These are phyloP conservation scores for Trichogramma evanescens DNA, from an alignment of 2,888 invertebrate genomes.

Conservation along the genomic window DNA sequence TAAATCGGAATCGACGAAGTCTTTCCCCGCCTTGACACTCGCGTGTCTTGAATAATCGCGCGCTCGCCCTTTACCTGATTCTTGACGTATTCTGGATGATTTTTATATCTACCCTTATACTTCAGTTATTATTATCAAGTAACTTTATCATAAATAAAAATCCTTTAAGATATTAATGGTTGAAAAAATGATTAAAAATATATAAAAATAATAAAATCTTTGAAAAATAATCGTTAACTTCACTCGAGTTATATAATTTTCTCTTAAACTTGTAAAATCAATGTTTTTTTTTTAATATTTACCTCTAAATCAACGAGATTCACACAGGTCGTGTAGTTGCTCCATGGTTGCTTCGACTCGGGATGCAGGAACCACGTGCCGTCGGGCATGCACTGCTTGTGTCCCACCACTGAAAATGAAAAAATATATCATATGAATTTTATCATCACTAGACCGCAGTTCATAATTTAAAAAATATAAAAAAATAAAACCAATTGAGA, in stretches of 20 bases:
- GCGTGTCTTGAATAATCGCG: too few relatives aligned
- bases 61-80: too few relatives aligned
- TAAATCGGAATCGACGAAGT: too few relatives aligned
- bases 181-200: too few relatives aligned
- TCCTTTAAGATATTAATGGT: too few relatives aligned
- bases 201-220: not conserved
- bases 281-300: conserved; percentile 36
- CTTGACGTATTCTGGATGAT: too few relatives aligned
- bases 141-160: too few relatives aligned
- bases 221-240: not conserved
- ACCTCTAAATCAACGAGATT: conserved; percentile 64
- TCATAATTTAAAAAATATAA: not conserved
- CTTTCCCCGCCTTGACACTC: too few relatives aligned
- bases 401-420: conserved; percentile 62
- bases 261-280: not conserved
- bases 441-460: not conserved
- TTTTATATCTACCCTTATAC: too few relatives aligned
- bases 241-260: not conserved
- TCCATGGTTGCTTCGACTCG: conserved; percentile 70
- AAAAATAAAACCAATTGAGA: not conserved
- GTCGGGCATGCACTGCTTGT: conserved; percentile 71
- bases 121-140: too few relatives aligned
- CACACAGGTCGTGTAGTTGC: conserved; percentile 86
- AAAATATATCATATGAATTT: not conserved
- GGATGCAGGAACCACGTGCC: conserved; percentile 83